These are phyloP conservation scores for Dryadula phaetusa DNA, from an alignment of 2,888 invertebrate species.

Conservation along the genomic window DNA sequence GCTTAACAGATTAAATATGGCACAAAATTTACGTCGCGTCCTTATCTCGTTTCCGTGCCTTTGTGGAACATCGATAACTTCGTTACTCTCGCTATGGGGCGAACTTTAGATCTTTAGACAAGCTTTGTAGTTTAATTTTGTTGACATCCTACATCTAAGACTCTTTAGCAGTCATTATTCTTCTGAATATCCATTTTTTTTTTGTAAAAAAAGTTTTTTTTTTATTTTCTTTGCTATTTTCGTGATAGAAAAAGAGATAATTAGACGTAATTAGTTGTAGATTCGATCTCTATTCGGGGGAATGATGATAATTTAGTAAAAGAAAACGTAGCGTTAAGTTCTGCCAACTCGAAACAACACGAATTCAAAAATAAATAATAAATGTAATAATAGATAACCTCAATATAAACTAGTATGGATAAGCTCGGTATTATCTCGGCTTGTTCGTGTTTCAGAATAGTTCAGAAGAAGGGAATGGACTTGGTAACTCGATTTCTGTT, in stretches of 20 bases:
- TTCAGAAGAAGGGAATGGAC: constrained; percentile 12
- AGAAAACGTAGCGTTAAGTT: no score
- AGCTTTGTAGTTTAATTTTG: constrained; percentile 2
- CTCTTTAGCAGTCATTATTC: background rate
- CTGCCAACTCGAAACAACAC: no score
- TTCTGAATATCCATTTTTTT: no score
- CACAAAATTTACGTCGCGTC: background rate
- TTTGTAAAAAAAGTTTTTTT: no score
- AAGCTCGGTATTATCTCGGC: background rate
- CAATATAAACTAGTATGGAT: constrained; percentile 1
- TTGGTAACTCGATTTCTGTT: constrained; percentile 13
- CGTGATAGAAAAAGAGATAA: no score
- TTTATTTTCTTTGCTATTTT: no score
- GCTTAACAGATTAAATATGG: background rate
- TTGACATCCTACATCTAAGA: background rate
- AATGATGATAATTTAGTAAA: no score
- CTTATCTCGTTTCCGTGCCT: background rate
- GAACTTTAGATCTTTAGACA: constrained; percentile 8
- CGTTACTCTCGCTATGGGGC: background rate
- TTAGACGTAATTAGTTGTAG: no score
- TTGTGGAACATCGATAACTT: constrained; percentile 11
- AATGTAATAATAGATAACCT: background rate
- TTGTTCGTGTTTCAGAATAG: constrained; percentile 1
- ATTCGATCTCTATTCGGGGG: no score
- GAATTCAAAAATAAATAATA: background rate